These are phyloP conservation scores for Uria lomvia DNA, from an alignment of 2,113 vertebrate species.

Conservation along the genomic window DNA sequence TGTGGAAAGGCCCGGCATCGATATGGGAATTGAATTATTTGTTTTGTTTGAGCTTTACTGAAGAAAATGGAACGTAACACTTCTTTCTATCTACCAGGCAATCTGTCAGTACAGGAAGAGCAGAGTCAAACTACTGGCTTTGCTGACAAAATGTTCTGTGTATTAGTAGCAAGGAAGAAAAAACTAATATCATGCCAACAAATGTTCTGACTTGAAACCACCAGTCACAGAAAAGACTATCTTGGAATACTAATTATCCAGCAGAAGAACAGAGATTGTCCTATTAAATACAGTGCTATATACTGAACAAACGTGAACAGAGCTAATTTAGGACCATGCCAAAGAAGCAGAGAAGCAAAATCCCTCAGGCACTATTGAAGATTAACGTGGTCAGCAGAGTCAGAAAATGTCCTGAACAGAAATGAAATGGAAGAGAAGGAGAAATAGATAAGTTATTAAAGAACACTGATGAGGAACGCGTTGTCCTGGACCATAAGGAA, in stretches of 20 bases:
- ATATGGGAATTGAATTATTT: conserved; percentile 3
- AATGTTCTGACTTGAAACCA: conserved; percentile 18
- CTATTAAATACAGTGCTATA: background rate
- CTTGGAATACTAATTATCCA: conserved; percentile 36
- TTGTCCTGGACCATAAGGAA: background rate
- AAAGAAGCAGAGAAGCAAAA: conserved; percentile 28
- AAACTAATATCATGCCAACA: conserved; percentile 13
- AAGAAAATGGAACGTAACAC: conserved; percentile 20
- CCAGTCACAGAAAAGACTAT: background rate
- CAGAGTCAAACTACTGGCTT: background rate
- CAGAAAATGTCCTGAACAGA: conserved; percentile 4
- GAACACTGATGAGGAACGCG: background rate
- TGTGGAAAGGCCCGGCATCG: background rate
- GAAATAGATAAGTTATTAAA: conserved; percentile 37
- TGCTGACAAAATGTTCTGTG: conserved; percentile 25
- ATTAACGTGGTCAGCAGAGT: conserved; percentile 21
- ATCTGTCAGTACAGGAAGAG: background rate
- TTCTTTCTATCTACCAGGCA: background rate
- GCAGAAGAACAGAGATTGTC: background rate
- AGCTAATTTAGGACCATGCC: conserved; percentile 34
- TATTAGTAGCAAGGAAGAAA: conserved; percentile 4
- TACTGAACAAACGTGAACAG: background rate
- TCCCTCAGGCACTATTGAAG: background rate
- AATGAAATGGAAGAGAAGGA: background rate
- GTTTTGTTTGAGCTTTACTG: background rate